Percentiles rank a stretch among this genome's conserved stretches.
Conservation (phyloP, 53 echinoderm and acorn worm genomes). For the Antedon mediterranea region DNA sequence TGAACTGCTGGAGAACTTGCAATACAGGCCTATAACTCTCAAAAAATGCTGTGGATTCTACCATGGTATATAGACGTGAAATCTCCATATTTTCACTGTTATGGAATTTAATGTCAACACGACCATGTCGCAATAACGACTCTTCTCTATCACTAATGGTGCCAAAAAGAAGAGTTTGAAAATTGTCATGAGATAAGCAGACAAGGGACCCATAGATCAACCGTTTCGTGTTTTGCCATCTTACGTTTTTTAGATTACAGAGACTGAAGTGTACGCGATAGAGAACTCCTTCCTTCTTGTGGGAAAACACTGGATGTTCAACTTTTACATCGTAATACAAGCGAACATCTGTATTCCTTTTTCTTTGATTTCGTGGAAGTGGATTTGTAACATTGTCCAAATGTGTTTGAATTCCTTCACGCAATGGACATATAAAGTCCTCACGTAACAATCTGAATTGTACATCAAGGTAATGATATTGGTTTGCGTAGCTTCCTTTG, state of each 20-base stretch:
- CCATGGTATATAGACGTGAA: constrained; percentile 46
- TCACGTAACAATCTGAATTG: constrained; percentile 79
- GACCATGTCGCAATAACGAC: neutral
- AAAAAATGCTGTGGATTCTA: constrained; percentile 78
- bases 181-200: constrained; percentile 55
- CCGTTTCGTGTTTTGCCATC: constrained; percentile 52
- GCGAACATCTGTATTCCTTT: constrained; percentile 35
- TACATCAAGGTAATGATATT: constrained; percentile 74
- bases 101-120: neutral
- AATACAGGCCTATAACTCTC: constrained; percentile 80
- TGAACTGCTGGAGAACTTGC: constrained; percentile 43
- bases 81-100: neutral
- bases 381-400: constrained; percentile 1
- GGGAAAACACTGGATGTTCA: neutral
- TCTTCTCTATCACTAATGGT: constrained; percentile 29
- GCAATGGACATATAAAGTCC: constrained; percentile 66
- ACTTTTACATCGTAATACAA: constrained; percentile 37
- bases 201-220: constrained; percentile 63
- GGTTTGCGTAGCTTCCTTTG: constrained; percentile 41
- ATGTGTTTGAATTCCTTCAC: constrained; percentile 62
- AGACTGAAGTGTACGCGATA: constrained; percentile 30
- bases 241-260: constrained; percentile 15
- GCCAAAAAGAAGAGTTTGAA: constrained; percentile 39
- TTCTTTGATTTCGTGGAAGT: neutral
- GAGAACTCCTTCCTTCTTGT: constrained; percentile 4